Conservation (phyloP, 2,888 invertebrate species). For the Lasioglossum oenotherae region DNA sequence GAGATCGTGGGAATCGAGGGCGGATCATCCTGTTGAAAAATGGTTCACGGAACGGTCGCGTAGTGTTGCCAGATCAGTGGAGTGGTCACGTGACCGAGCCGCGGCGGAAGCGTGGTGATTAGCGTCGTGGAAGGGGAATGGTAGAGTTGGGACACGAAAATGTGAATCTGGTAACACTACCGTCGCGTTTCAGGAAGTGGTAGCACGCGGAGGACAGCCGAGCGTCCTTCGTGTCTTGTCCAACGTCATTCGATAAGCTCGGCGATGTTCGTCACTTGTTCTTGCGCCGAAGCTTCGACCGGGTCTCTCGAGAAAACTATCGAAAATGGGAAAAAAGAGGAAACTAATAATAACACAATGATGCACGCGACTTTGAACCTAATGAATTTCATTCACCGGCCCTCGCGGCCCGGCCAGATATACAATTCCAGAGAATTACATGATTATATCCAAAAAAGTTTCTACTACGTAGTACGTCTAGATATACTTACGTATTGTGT, state of each 20-base stretch:
- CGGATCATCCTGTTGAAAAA: constrained; percentile 43
- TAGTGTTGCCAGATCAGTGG: too few species aligned
- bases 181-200: background rate
- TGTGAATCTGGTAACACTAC: too few species aligned
- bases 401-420: constrained; percentile 56
- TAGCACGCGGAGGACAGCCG: background rate
- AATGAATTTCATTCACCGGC: constrained; percentile 71
- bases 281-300: constrained; percentile 65
- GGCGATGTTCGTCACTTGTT: constrained; percentile 2
- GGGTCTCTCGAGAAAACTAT: constrained; percentile 61
- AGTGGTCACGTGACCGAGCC: too few species aligned
- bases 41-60: constrained; percentile 14
- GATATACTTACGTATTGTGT: constrained; percentile 76
- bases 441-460: constrained; percentile 73
- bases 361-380: constrained; percentile 72
- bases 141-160: too few species aligned
- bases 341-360: constrained; percentile 55
- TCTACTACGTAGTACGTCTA: constrained; percentile 79
- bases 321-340: constrained; percentile 17
- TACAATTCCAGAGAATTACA: constrained; percentile 67
- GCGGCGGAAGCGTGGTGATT: too few species aligned
- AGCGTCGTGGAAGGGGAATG: too few species aligned
- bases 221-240: constrained; percentile 20
- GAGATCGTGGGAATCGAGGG: constrained; percentile 1
- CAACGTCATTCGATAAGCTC: constrained; percentile 20